A percentile compares a stretch with the other conserved stretches of the same genome.
phyloP scores from a whole-genome alignment of 2,888 invertebrate genomes.

The Agrochola lychnidis region DNA sequence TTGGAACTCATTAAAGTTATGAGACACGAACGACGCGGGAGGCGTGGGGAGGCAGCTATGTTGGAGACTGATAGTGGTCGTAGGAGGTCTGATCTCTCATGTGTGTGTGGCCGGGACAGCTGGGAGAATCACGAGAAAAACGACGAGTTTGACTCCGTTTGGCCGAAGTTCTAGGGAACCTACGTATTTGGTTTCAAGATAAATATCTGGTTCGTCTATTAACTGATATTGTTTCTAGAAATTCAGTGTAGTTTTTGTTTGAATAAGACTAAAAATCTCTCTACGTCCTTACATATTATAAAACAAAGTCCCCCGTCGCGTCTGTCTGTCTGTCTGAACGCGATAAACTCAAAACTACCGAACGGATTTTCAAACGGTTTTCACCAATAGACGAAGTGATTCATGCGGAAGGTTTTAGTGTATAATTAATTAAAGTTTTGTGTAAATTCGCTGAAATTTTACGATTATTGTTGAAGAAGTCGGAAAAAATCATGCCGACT shows the following conservation, averaged over 20 bases:
- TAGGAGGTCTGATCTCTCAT: background rate
- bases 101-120: background rate
- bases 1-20: slow-evolving; percentile 27
- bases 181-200: background rate
- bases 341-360: no score
- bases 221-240: slow-evolving; percentile 4
- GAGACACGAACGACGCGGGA: background rate
- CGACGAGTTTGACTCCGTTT: background rate
- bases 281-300: no score
- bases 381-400: no score
- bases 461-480: no score
- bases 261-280: background rate
- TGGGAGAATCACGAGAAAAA: background rate
- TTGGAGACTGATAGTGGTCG: background rate
- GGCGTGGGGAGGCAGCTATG: background rate
- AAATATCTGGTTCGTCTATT: background rate
- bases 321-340: no score
- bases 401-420: no score
- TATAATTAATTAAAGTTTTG: no score
- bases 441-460: no score
- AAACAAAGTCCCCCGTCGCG: no score
- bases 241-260: background rate
- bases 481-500: no score
- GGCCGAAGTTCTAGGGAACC: background rate
- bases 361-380: no score